These are phyloP conservation scores for Manis crassicaudata DNA, from an alignment of 2,797 vertebrate genomes.

Conservation along the genomic window DNA sequence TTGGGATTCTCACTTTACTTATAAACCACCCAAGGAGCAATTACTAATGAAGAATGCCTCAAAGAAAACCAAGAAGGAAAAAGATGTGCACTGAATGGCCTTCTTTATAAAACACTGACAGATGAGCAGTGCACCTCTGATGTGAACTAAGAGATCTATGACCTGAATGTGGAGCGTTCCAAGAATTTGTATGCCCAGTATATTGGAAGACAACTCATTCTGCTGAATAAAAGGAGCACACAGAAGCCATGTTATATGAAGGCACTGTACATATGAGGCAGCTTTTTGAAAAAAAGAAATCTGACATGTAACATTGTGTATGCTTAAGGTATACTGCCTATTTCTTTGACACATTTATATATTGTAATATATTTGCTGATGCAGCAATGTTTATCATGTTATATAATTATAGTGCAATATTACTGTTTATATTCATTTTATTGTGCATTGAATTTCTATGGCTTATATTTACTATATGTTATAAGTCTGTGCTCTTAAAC, in stretches of 20 bases:
- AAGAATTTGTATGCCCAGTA: conserved; percentile 86
- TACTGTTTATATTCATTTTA: not conserved
- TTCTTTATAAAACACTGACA: conserved; percentile 84
- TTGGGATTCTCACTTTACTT: conserved; percentile 57
- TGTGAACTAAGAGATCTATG: conserved; percentile 82
- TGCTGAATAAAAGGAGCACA: conserved; percentile 75
- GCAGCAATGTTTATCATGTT: not conserved
- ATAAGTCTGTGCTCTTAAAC: not conserved
- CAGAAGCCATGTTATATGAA: conserved; percentile 81
- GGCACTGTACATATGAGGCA: conserved; percentile 82
- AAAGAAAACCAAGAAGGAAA: conserved; percentile 78
- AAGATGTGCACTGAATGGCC: conserved; percentile 81
- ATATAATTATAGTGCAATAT: not conserved
- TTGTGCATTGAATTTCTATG: not conserved
- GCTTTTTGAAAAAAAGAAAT: conserved; percentile 20
- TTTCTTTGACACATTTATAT: not conserved
- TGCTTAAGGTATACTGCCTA: not conserved
- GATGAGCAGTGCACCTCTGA: conserved; percentile 84
- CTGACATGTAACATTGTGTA: not conserved
- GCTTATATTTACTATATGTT: not conserved
- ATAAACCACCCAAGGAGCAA: conserved; percentile 59
- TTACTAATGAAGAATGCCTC: conserved; percentile 62
- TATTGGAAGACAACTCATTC: conserved; percentile 86
- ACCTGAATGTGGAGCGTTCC: conserved; percentile 82
- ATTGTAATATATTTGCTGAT: not conserved